Conservation (phyloP, 2,888 invertebrate species). For the Anthophora plumipes region DNA sequence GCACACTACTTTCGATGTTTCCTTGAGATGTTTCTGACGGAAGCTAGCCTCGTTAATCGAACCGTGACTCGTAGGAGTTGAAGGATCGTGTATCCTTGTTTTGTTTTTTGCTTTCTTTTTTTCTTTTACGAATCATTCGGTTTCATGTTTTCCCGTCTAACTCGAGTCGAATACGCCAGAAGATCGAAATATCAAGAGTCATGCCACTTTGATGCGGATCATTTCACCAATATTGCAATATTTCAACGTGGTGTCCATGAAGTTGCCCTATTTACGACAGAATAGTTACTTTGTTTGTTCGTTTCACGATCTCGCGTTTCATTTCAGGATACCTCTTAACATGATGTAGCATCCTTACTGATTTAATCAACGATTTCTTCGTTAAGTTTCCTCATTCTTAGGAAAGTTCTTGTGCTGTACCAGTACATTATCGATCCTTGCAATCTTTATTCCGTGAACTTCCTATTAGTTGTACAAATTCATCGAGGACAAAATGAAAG, state of each 20-base stretch:
- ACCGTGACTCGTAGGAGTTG: background rate
- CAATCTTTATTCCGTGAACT: background rate
- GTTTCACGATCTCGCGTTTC: background rate
- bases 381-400: slow-evolving; percentile 22
- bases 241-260: background rate
- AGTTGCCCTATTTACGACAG: background rate
- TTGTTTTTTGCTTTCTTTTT: no score
- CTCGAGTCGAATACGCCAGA: background rate
- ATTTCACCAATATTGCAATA: slow-evolving; percentile 9
- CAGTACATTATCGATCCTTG: background rate
- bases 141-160: background rate
- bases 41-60: background rate
- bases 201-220: background rate
- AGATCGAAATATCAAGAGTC: slow-evolving; percentile 26
- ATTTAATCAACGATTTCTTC: slow-evolving; percentile 12
- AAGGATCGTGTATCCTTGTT: no score
- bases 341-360: background rate
- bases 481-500: no score
- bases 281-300: slow-evolving; percentile 17
- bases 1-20: background rate
- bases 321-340: slow-evolving; percentile 13
- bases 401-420: background rate
- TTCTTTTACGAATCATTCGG: background rate
- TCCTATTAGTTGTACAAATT: background rate
- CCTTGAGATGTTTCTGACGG: background rate